A percentile compares a stretch with the other conserved stretches of the same genome.
phyloP scores from a whole-genome alignment of 1,140 invertebrate genomes.

The Drosophila azteca region DNA sequence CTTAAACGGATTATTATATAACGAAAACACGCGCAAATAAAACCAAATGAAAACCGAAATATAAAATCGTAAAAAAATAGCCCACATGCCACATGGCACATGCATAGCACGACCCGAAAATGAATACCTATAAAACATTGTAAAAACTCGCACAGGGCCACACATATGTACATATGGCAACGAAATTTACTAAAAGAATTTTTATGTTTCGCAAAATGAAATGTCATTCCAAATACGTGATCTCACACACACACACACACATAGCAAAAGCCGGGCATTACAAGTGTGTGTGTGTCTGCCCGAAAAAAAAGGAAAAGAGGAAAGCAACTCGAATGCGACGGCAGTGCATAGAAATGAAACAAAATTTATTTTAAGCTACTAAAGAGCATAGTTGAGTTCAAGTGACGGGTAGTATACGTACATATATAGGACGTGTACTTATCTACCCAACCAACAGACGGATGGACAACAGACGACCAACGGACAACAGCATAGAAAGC shows the following conservation, averaged over 20 bases:
- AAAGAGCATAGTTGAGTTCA: conserved; percentile 72
- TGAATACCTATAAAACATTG: conserved; percentile 47
- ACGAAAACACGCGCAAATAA: conserved; percentile 12
- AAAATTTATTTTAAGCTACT: conserved; percentile 73
- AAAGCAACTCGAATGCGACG: conserved; percentile 38
- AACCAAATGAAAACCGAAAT: conserved; percentile 42
- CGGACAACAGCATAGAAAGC: conserved; percentile 7
- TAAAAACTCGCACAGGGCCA: conserved; percentile 26
- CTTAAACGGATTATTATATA: conserved; percentile 45
- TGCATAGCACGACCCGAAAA: conserved; percentile 28
- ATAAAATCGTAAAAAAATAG: conserved; percentile 56
- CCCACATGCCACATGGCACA: conserved; percentile 10
- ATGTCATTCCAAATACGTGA: conserved; percentile 66
- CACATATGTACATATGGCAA: conserved; percentile 45
- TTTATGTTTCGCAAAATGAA: conserved; percentile 67
- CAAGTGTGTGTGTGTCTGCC: conserved; percentile 18
- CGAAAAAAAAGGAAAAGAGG: conserved; percentile 42
- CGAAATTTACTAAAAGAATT: conserved; percentile 62
- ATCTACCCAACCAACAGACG: conserved; percentile 42
- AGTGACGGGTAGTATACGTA: conserved; percentile 40
- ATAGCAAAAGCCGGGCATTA: not conserved
- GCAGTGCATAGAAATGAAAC: conserved; percentile 61
- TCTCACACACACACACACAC: conserved; percentile 19
- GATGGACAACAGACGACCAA: conserved; percentile 4
- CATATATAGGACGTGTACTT: conserved; percentile 56